A percentile compares a stretch with the other conserved stretches of the same genome.
Conservation (phyloP, 2,113 vertebrate species). For the Seriola quinqueradiata region DNA sequence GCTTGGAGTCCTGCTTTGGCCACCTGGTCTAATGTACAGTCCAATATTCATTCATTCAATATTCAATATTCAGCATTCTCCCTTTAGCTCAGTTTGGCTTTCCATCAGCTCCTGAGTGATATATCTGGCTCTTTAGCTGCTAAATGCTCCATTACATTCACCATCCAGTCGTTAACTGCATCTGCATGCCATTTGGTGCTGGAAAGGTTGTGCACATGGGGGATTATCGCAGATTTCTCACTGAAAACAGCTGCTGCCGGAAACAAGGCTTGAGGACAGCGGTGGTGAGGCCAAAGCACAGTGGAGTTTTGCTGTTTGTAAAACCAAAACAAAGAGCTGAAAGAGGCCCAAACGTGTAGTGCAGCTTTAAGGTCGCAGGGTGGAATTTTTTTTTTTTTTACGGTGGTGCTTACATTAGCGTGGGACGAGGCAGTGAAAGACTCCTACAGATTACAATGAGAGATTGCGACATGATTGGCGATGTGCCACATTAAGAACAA, state of each 20-base stretch:
- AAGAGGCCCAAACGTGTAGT: neutral
- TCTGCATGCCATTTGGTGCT: constrained; percentile 1
- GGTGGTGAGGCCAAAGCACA: neutral
- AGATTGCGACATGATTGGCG: neutral
- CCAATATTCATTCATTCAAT: neutral
- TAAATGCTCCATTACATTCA: neutral
- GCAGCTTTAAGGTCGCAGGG: neutral
- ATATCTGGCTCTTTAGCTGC: neutral
- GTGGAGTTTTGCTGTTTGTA: neutral
- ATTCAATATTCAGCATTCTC: neutral
- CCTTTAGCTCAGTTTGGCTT: neutral
- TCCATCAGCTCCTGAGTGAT: neutral
- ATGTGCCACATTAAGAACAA: neutral
- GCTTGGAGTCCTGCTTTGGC: neutral
- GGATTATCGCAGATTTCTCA: constrained; percentile 1
- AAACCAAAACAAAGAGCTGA: constrained; percentile 1
- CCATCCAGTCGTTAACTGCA: neutral
- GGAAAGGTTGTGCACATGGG: constrained; percentile 3
- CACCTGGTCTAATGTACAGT: neutral
- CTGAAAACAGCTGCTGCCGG: constrained; percentile 18
- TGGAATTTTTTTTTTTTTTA: neutral
- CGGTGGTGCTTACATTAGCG: neutral
- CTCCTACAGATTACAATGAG: neutral
- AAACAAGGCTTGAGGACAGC: neutral
- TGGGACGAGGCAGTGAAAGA: constrained; percentile 4